Percentiles rank a stretch among this genome's conserved stretches.
These are phyloP conservation scores for Dasypolia templi DNA, from an alignment of 2,888 invertebrate genomes.

Conservation along the genomic window DNA sequence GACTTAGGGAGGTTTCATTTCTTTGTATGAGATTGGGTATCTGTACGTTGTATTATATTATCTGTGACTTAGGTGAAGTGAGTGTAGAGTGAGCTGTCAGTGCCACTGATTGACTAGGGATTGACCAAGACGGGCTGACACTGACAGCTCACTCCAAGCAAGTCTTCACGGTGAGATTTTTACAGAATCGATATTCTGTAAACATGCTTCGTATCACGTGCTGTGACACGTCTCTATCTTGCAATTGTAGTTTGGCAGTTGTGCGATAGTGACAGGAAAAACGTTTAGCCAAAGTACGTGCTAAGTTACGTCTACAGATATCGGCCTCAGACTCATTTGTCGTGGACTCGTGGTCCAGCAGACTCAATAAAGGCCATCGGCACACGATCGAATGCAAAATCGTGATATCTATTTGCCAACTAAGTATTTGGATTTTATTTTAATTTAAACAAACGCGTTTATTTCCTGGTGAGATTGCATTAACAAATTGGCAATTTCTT, in stretches of 20 bases:
- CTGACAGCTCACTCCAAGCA: too few relatives aligned
- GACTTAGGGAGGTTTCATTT: too few relatives aligned
- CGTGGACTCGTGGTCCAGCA: conserved; percentile 9
- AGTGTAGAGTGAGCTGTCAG: too few relatives aligned
- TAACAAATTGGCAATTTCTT: neutral
- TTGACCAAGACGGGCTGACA: too few relatives aligned
- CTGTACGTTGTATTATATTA: too few relatives aligned
- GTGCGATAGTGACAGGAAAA: neutral
- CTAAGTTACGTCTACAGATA: neutral
- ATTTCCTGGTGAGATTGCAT: conserved; percentile 10
- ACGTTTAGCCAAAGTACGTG: neutral
- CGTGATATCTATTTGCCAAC: conserved; percentile 24
- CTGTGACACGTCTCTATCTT: neutral
- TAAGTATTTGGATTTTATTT: conserved; percentile 10
- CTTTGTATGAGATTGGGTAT: too few relatives aligned
- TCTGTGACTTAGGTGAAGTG: too few relatives aligned
- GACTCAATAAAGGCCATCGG: neutral
- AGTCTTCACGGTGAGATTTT: too few relatives aligned
- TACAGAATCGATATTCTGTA: too few relatives aligned
- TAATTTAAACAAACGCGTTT: neutral
- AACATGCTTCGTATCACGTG: too few relatives aligned
- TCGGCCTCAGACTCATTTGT: neutral
- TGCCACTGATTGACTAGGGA: too few relatives aligned
- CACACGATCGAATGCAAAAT: conserved; percentile 30
- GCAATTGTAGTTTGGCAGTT: neutral